Evolutionary conservation across 2,888 invertebrate genomes (phyloP).

Genomic region (Galerucella calmariensis): DNA sequence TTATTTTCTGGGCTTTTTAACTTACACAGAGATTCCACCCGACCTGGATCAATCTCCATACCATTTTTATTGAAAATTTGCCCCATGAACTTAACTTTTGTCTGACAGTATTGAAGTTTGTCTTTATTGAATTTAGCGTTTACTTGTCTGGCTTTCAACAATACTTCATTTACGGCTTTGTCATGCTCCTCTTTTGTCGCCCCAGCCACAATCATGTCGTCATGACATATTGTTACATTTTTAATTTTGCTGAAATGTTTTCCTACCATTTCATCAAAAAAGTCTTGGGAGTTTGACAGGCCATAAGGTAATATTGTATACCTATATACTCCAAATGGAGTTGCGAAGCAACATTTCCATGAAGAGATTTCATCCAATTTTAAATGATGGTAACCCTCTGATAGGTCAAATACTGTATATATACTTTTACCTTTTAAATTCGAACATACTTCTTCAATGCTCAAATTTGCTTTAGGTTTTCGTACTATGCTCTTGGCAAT

Average conservation of each 20-base stretch:
- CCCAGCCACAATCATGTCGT: constrained; percentile 42
- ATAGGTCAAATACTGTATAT: constrained; percentile 13
- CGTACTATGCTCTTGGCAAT: too few relatives aligned
- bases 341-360: constrained; percentile 45
- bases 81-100: constrained; percentile 35
- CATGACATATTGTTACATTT: constrained; percentile 40
- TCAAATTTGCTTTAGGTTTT: constrained; percentile 9
- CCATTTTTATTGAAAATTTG: constrained; percentile 14
- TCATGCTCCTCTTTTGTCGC: constrained; percentile 39
- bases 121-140: constrained; percentile 42
- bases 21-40: neutral
- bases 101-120: constrained; percentile 40
- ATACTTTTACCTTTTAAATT: constrained; percentile 15
- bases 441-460: constrained; percentile 26
- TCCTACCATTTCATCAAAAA: constrained; percentile 43
- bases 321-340: constrained; percentile 42
- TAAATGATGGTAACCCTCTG: constrained; percentile 27
- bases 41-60: neutral
- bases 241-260: constrained; percentile 42
- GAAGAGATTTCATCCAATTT: constrained; percentile 4
- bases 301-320: constrained; percentile 42
- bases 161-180: constrained; percentile 36
- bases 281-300: constrained; percentile 35
- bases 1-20: neutral
- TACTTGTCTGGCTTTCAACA: constrained; percentile 37